These are phyloP conservation scores for Aplochiton taeniatus DNA, from an alignment of 2,797 vertebrate species.

Conservation along the genomic window DNA sequence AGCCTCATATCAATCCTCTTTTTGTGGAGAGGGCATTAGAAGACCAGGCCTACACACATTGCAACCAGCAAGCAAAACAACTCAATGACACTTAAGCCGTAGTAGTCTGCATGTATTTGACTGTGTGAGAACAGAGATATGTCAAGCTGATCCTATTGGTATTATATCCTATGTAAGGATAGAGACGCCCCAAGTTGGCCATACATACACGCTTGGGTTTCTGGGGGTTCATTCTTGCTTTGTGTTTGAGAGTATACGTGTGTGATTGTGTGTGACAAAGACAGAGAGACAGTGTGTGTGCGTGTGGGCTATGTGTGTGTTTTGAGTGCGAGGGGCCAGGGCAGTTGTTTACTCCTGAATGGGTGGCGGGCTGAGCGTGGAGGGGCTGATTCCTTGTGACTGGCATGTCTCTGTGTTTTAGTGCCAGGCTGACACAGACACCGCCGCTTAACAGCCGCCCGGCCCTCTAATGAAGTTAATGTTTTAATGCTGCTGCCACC, in stretches of 20 bases:
- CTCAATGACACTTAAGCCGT: too few species aligned
- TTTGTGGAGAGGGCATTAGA: too few species aligned
- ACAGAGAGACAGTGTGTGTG: not conserved
- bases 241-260: not conserved
- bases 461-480: slow-evolving; percentile 44
- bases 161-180: too few species aligned
- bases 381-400: slow-evolving; percentile 39
- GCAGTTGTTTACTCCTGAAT: slow-evolving; percentile 39
- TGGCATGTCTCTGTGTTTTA: slow-evolving; percentile 43
- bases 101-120: too few species aligned
- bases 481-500: slow-evolving; percentile 49
- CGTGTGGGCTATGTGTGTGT: not conserved
- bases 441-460: slow-evolving; percentile 29
- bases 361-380: slow-evolving; percentile 26
- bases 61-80: too few species aligned
- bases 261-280: too few species aligned
- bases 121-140: too few species aligned
- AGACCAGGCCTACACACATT: too few species aligned
- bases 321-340: not conserved
- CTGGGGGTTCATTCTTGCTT: slow-evolving; percentile 6
- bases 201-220: too few species aligned
- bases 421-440: slow-evolving; percentile 33
- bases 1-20: too few species aligned
- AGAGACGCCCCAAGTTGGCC: too few species aligned
- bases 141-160: too few species aligned